Percentiles rank a stretch among this genome's conserved stretches.
Evolutionary conservation across 2,113 vertebrate genomes (phyloP).

Genomic region (Amphilophus citrinellus): DNA sequence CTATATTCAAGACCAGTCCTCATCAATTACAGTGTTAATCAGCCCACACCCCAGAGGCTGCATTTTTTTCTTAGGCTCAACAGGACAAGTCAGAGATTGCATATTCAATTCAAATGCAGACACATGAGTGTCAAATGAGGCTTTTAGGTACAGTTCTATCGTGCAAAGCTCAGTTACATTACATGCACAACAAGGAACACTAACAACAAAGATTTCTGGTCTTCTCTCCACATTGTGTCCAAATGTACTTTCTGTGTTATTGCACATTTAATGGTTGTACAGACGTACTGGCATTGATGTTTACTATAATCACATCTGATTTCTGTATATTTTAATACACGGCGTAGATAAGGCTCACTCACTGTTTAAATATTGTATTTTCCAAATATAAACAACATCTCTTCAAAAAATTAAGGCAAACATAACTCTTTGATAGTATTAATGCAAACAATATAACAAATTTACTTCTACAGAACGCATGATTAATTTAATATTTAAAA

Average conservation of each 20-base stretch:
- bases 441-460: not conserved
- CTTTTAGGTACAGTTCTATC: conserved; percentile 36
- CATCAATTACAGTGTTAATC: conserved; percentile 15
- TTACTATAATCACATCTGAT: not conserved
- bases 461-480: not conserved
- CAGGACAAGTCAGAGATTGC: conserved; percentile 19
- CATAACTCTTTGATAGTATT: not conserved
- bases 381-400: not conserved
- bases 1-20: conserved; percentile 15
- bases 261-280: not conserved
- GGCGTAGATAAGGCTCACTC: not conserved
- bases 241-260: not conserved
- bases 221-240: not conserved
- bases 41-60: not conserved
- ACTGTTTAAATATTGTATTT: not conserved
- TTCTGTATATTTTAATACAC: not conserved
- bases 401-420: not conserved
- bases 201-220: conserved; percentile 1
- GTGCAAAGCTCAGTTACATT: conserved; percentile 48
- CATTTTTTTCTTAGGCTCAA: conserved; percentile 25
- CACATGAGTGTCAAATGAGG: conserved; percentile 49
- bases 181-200: conserved; percentile 31
- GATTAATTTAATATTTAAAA: not conserved
- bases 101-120: conserved; percentile 39
- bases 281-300: not conserved